Base-by-base conservation (phyloP, 1,140 invertebrate species). In the Sesamia nonagrioides region DNA sequence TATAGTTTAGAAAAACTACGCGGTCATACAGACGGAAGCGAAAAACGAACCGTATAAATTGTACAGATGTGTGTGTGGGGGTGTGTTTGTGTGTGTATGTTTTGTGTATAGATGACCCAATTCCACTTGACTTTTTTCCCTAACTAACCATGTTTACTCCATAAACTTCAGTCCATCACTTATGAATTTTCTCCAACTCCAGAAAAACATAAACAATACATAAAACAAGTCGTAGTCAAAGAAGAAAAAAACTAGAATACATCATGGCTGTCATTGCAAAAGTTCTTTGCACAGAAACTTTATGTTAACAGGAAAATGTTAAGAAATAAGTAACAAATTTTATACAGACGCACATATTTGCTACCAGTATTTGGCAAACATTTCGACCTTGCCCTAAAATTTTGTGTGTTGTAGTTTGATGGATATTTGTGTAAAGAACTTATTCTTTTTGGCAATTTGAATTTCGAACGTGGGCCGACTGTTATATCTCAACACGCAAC, bases 271-370 rank as follows among this genome's bases (percentile, higher is more conserved):
- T 69, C 66, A 50, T 45, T 45, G n/a, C 42, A 15, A 33, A 69
- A 69, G 9, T 69, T 50, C 21, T 69, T 45, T 69, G 21, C 42
- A 33, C 37, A 63, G n/a, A 21, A 66, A 66, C n/a, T 63, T 75
- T 61, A 17, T 75, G 40, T 37, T 40, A 63, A 75, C 73, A 75
- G 58, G 73, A 48, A 75, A 75, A 75, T 48, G 42, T 18, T 15
- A 13, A 18, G 1, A 52, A 48, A 63, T 63, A 75, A 75, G 42
- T 60, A 58, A 17, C 17, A 69, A 48, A 33, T 50, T n/a, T n/a
- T 40, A 69, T 6, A 27, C 13, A 33, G 8, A 18, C 42, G 27
- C 17, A 5, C 42, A 15, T 69, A 42, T 66, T 66, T 50, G 8
- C 7, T 4, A 48, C 18, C 61, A 42, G n/a, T 42, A 18, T 21